Conservation (phyloP, 2,888 invertebrate species). For the Tinea semifulvella region DNA sequence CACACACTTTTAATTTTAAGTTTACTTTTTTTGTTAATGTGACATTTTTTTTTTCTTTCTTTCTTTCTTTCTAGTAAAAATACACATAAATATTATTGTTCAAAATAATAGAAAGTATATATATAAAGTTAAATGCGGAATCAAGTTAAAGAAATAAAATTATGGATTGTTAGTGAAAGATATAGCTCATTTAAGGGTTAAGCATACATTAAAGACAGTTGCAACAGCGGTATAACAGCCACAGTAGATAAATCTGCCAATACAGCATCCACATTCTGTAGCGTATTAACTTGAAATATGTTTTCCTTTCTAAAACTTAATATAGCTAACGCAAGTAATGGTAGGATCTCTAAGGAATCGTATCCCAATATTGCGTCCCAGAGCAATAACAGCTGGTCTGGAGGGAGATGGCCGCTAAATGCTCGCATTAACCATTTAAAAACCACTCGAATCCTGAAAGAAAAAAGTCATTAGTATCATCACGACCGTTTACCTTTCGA, state of each 20-base stretch:
- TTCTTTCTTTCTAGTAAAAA: too few species aligned
- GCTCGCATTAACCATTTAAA: conserved; percentile 98
- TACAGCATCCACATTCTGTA: conserved; percentile 86
- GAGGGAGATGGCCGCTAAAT: conserved; percentile 93
- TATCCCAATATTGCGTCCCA: conserved; percentile 94
- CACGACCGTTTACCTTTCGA: too few species aligned
- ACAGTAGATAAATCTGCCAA: conserved; percentile 88
- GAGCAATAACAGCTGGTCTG: conserved; percentile 88
- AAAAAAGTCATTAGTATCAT: conserved; percentile 15
- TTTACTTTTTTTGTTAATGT: too few species aligned
- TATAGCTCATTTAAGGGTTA: too few species aligned
- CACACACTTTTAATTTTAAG: too few species aligned
- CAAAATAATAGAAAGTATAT: too few species aligned
- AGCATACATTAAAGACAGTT: conserved; percentile 77
- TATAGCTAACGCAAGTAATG: conserved; percentile 86
- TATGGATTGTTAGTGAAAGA: too few species aligned
- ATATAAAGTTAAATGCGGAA: too few species aligned
- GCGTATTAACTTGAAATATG: conserved; percentile 75
- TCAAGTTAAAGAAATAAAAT: too few species aligned
- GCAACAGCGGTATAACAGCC: conserved; percentile 84
- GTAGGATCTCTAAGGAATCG: conserved; percentile 89
- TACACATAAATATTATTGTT: too few species aligned
- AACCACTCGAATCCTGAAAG: conserved; percentile 81
- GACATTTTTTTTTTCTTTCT: too few species aligned
- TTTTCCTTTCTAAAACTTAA: conserved; percentile 88